A percentile compares a stretch with the other conserved stretches of the same genome.
These are phyloP conservation scores for Caretta caretta DNA, from an alignment of 2,113 vertebrate genomes.

Conservation along the genomic window DNA sequence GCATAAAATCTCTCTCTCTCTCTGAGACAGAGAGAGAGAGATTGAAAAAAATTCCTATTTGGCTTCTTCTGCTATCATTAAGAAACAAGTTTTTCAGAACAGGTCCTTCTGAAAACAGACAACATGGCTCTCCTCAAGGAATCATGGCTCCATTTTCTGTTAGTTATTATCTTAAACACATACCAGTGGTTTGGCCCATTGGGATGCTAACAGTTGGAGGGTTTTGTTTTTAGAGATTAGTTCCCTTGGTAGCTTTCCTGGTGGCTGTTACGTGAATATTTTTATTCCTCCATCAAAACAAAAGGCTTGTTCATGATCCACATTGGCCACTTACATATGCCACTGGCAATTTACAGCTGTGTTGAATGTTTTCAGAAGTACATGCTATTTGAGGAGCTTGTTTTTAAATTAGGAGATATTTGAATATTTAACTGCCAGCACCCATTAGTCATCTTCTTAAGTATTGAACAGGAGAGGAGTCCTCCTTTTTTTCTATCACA, in stretches of 20 bases:
- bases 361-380: neutral
- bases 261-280: neutral
- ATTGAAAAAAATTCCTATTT: neutral
- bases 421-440: neutral
- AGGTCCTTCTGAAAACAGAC: neutral
- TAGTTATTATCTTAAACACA: neutral
- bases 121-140: neutral
- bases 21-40: neutral
- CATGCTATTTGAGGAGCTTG: neutral
- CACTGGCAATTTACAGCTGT: neutral
- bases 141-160: neutral
- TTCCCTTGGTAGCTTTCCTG: neutral
- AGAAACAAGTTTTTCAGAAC: neutral
- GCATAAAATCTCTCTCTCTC: neutral
- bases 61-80: neutral
- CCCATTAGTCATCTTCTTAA: neutral
- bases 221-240: neutral
- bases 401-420: neutral
- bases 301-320: neutral
- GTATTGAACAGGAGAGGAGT: neutral
- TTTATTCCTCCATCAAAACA: neutral
- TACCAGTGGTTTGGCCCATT: accelerated
- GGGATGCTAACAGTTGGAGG: neutral
- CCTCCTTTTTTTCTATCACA: neutral
- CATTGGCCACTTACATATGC: neutral